phyloP scores from a whole-genome alignment of 2,113 vertebrate species.

The Rhabdornis inornatus region DNA sequence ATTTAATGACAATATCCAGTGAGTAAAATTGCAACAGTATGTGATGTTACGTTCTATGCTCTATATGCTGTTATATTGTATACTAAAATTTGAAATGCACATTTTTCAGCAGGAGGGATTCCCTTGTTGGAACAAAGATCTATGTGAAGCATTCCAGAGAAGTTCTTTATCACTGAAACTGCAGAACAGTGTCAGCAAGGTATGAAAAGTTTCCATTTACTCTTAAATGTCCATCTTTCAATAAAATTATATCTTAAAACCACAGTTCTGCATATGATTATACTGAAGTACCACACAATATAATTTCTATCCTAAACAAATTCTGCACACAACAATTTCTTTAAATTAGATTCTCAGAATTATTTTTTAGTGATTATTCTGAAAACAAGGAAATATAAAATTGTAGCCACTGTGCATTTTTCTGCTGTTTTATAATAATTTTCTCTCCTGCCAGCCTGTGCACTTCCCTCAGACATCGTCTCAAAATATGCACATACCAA shows the following conservation, averaged over 20 bases:
- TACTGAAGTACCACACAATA: background rate
- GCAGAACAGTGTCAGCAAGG: background rate
- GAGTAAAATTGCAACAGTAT: background rate
- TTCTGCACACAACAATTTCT: background rate
- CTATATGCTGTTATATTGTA: background rate
- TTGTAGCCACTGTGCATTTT: background rate
- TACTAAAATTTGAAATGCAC: background rate
- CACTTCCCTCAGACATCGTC: background rate
- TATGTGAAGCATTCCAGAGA: background rate
- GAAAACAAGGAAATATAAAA: background rate
- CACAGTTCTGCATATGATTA: background rate
- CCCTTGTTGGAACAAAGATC: background rate
- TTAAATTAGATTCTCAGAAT: background rate
- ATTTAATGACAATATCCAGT: background rate
- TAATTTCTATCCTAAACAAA: background rate
- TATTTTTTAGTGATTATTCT: background rate
- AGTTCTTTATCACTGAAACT: background rate
- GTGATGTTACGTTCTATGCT: background rate
- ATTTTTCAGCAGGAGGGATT: background rate
- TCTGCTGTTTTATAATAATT: background rate
- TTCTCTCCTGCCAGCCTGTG: background rate
- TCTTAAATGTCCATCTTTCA: background rate
- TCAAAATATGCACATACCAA: background rate
- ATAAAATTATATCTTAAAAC: background rate
- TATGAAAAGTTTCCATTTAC: background rate